phyloP scores from a whole-genome alignment of 2,797 vertebrate species.

The Phalanger gymnotis region DNA sequence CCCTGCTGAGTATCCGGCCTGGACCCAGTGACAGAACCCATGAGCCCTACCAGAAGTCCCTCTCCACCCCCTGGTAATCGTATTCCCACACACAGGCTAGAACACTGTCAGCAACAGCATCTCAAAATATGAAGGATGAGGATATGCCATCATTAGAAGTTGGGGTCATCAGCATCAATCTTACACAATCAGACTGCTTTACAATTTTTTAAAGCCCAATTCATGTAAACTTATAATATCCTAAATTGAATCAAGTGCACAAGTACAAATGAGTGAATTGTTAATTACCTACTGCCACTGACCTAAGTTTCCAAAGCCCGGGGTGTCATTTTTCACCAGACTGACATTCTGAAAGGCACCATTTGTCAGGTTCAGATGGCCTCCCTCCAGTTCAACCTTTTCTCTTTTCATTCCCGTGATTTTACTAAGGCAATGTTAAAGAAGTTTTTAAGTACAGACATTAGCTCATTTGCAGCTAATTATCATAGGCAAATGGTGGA shows the following conservation, averaged over 20 bases:
- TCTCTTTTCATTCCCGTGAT: constrained; percentile 75
- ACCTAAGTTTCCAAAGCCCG: constrained; percentile 71
- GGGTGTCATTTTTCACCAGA: constrained; percentile 78
- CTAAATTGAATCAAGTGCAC: constrained; percentile 82
- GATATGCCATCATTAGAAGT: constrained; percentile 10
- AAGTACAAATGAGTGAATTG: constrained; percentile 78
- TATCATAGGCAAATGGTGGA: constrained; percentile 85
- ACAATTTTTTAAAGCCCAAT: constrained; percentile 78
- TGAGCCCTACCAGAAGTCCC: background rate
- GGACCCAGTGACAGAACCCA: background rate
- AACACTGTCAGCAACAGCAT: background rate
- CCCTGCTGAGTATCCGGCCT: background rate
- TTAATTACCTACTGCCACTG: constrained; percentile 80
- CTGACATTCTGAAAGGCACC: constrained; percentile 81
- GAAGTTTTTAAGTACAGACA: constrained; percentile 84
- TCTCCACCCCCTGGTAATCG: background rate
- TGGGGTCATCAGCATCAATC: constrained; percentile 58
- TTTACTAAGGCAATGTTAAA: constrained; percentile 81
- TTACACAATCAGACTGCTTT: constrained; percentile 76
- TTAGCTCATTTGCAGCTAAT: constrained; percentile 86
- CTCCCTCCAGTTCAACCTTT: constrained; percentile 73
- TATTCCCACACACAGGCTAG: background rate
- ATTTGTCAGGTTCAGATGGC: constrained; percentile 81
- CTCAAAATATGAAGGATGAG: constrained; percentile 27
- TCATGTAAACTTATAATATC: constrained; percentile 74